phyloP scores from a whole-genome alignment of 2,113 vertebrate genomes.

The Myiozetetes cayanensis region DNA sequence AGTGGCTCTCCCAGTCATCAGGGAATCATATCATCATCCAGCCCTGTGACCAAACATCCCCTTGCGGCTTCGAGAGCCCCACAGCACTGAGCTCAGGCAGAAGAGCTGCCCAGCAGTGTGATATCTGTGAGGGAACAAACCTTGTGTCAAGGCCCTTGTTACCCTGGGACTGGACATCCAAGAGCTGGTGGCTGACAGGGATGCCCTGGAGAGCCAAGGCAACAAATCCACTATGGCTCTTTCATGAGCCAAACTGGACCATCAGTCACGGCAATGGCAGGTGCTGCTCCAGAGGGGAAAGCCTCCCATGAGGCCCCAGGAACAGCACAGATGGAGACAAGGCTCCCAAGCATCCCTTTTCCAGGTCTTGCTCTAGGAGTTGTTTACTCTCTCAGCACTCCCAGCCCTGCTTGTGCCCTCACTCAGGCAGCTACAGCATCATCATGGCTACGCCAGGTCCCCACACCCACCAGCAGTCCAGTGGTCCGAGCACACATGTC shows the following conservation, averaged over 20 bases:
- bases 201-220: not conserved
- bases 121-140: not conserved
- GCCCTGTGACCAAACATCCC: not conserved
- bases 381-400: not conserved
- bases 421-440: not conserved
- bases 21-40: not conserved
- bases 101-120: not conserved
- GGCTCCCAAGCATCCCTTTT: not conserved
- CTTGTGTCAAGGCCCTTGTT: not conserved
- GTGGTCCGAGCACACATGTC: not conserved
- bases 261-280: not conserved
- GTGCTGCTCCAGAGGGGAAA: not conserved
- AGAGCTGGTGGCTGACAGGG: not conserved
- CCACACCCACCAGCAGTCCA: accelerated
- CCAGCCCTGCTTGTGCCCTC: not conserved
- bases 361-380: not conserved
- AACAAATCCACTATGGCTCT: not conserved
- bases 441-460: not conserved
- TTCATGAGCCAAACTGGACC: not conserved
- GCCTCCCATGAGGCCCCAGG: not conserved
- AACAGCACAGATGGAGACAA: not conserved
- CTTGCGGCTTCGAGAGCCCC: accelerated
- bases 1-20: not conserved
- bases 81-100: not conserved
- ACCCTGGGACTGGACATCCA: not conserved